Evolutionary conservation across 2,888 invertebrate species (phyloP).

Genomic region (Stenichneumon culpator): DNA sequence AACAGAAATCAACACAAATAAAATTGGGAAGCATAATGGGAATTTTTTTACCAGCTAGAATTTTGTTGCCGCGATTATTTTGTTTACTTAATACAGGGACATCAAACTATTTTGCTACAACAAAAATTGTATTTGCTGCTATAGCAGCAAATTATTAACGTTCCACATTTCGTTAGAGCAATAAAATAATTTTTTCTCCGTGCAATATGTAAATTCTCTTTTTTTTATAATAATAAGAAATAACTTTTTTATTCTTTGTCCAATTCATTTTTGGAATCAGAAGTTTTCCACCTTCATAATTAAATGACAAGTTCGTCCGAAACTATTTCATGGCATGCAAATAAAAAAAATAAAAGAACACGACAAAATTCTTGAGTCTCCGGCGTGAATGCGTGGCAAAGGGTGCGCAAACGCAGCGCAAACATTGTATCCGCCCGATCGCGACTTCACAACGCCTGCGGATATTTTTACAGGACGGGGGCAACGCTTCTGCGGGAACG

Average conservation of each 20-base stretch:
- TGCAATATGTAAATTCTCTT: background rate
- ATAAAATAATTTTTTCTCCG: too few species aligned
- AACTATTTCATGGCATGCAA: conserved; percentile 39
- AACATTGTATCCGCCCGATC: conserved; percentile 71
- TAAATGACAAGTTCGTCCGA: conserved; percentile 17
- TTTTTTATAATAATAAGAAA: too few species aligned
- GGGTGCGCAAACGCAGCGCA: conserved; percentile 43
- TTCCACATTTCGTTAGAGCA: too few species aligned
- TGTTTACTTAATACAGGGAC: too few species aligned
- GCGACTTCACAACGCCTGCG: conserved; percentile 71
- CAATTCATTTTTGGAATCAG: background rate
- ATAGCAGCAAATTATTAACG: too few species aligned
- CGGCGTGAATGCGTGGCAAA: conserved; percentile 18
- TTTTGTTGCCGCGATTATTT: too few species aligned
- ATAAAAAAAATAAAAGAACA: conserved; percentile 15
- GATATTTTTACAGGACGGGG: conserved; percentile 83
- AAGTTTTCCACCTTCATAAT: conserved; percentile 8
- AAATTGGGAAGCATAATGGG: too few species aligned
- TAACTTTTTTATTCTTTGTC: background rate
- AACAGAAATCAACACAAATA: too few species aligned
- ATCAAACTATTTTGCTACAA: too few species aligned
- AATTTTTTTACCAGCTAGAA: too few species aligned
- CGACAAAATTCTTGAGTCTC: conserved; percentile 5
- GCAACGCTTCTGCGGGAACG: conserved; percentile 80
- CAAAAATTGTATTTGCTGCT: too few species aligned